Evolutionary conservation across 1,140 invertebrate genomes (phyloP), one percentile per base, ranked within the genome.

Genomic region (Calliopsis andreniformis): DNA sequence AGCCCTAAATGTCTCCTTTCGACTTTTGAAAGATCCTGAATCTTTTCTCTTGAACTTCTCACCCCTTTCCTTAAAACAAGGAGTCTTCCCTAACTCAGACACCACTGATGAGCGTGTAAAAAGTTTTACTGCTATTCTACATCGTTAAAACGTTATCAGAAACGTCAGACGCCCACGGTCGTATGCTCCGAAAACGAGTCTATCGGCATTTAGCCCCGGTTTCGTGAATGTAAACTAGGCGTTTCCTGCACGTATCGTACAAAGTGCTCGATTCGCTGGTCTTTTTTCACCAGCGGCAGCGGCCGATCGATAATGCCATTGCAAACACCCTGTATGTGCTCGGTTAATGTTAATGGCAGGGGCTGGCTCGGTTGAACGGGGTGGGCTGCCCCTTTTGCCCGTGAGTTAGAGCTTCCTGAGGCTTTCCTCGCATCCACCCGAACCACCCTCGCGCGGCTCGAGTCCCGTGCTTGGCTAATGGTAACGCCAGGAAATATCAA

Each of bases 381-480:
- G 78, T 78, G 76, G 85, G 66, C 71, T 85, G 80, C 78, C 76
- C 86, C 80, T 73, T 84, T 80, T 78, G 73, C 83, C 78, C 61
- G 86, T 89, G 88, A 89, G 88, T 89, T 89, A 89, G 84, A 87
- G 66, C 86, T 89, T 89, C 88, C 87, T 88, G 86, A 86, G 84
- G 78, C 87, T 87, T 86, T 88, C 77, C 84, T 87, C 85, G 76
- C 84, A 84, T 83, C 86, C 82, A 81, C 61, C n/a, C 77, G 58
- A 67, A 55, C 69, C 68, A 73, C 61, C 82, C 64, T 82, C 66
- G 43, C 66, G 43, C 23, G 32, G 49, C 53, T 69, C 59, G n/a
- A 79, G 70, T 63, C 70, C 66, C 67, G 49, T 71, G 73, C 79
- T 82, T 79, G 77, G 82, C 79, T 84, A 86, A 86, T 87, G 78